Base-by-base conservation (phyloP, 2,113 vertebrate species). In the Neoarius graeffei region DNA sequence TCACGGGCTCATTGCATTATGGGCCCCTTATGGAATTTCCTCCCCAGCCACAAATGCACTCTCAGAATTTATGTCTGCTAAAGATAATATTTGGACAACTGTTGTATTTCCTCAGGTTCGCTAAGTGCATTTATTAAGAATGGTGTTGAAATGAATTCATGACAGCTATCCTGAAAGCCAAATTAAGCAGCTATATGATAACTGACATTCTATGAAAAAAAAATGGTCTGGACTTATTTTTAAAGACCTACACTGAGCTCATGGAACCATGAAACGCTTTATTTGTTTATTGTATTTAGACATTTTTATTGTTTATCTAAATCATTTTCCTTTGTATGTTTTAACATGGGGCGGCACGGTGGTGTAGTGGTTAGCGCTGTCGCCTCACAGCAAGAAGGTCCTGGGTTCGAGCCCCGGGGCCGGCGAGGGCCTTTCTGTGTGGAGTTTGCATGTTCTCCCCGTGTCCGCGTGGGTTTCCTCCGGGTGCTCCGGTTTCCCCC, bases 21-120 rank as follows among this genome's bases (percentile, higher is more conserved):
- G 89, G 90, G 90, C 94, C 89, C 89, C 90, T 87, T 86, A 79
- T 93, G 93, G 93, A 94, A 93, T 93, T 94, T 94, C 92, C 91
- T 85, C 10, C 67, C 67, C 90, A 93, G 88, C 87, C 87, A 88
- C 56, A 89, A 87, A 91, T 85, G 88, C 83, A 81, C 87, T 86
- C 56, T 90, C 71, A 85, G 91, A 92, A 94, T 92, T 94, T 93
- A 91, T 92, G 91, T 92, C 88, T 62, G 81, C 92, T 93, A 92
- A 93, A 89, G 91, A 95, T 89, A 95, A 95, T 94, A 95, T 95
- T 94, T 93, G 57, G 91, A 50, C 80, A 93, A 90, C 89, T 89
- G 90, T 92, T 90, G 87, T 91, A 92, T 94, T 95, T 95, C 94
- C 91, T 92, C 89, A 92, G 87, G 87, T 93, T 91, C 87, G 54